Evolutionary conservation across 2,888 invertebrate species (phyloP).

Genomic region (Dicycla oo): DNA sequence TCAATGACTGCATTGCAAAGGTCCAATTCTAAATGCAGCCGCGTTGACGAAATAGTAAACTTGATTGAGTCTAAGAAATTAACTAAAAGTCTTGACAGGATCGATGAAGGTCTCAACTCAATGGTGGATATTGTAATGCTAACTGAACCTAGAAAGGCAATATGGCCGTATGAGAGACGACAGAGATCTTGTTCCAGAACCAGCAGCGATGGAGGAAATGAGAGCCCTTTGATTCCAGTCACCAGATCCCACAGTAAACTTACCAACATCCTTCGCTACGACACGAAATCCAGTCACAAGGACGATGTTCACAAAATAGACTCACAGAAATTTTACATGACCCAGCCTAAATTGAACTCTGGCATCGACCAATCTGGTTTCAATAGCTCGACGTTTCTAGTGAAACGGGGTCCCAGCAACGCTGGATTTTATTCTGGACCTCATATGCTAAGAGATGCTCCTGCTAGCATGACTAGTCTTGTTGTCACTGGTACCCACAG

Average conservation of each 20-base stretch:
- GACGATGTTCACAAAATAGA: conserved; percentile 78
- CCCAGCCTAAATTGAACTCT: conserved; percentile 80
- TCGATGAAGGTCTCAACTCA: conserved; percentile 93
- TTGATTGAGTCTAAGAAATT: conserved; percentile 91
- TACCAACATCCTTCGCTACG: conserved; percentile 71
- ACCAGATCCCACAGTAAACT: conserved; percentile 79
- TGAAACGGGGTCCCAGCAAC: conserved; percentile 91
- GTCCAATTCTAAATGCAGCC: conserved; percentile 82
- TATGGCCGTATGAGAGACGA: conserved; percentile 84
- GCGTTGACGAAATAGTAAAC: conserved; percentile 88
- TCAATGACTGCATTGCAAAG: conserved; percentile 70
- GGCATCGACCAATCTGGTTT: conserved; percentile 79
- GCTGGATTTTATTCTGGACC: conserved; percentile 92
- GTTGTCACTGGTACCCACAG: conserved; percentile 85
- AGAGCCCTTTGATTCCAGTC: conserved; percentile 82
- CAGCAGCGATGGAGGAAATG: conserved; percentile 82
- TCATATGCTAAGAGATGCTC: conserved; percentile 85
- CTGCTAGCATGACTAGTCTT: conserved; percentile 87
- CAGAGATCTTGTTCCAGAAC: conserved; percentile 84
- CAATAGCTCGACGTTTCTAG: conserved; percentile 90
- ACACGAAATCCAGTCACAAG: conserved; percentile 77
- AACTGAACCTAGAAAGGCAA: conserved; percentile 86
- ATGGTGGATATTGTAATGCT: conserved; percentile 93
- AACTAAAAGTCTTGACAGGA: conserved; percentile 94
- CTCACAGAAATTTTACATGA: conserved; percentile 81